A percentile compares a stretch with the other conserved stretches of the same genome.
Evolutionary conservation across 2,888 invertebrate genomes (phyloP).

Genomic region (Blastobasis adustella): DNA sequence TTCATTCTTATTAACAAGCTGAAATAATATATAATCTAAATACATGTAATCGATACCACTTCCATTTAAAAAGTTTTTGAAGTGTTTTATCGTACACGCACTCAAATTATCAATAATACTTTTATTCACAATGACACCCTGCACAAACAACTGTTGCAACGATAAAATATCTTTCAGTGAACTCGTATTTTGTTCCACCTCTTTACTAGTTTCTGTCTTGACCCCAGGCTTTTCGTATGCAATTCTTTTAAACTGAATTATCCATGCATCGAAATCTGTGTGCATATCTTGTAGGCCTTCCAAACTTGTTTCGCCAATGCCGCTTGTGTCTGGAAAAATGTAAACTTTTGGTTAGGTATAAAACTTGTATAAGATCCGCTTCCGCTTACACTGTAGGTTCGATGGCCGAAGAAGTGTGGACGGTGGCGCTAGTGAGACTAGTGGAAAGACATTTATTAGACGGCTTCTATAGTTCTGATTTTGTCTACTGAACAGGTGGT

Average conservation of each 20-base stretch:
- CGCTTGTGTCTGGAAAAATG: too few species aligned
- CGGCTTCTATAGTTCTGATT: too few species aligned
- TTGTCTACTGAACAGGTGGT: too few species aligned
- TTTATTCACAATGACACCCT: constrained; percentile 1
- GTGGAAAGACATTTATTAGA: too few species aligned
- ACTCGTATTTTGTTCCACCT: background rate
- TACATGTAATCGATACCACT: background rate
- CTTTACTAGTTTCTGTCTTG: background rate
- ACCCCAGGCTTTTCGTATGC: background rate
- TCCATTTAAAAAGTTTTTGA: constrained; percentile 1
- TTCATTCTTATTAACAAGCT: constrained; percentile 5
- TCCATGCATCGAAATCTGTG: constrained; percentile 12
- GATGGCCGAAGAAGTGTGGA: too few species aligned
- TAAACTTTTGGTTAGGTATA: too few species aligned
- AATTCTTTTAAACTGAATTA: constrained; percentile 6
- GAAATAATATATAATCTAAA: constrained; percentile 10
- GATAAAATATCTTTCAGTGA: background rate
- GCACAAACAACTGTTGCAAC: background rate
- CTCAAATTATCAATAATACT: background rate
- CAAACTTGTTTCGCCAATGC: background rate
- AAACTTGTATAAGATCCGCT: too few species aligned
- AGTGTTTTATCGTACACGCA: background rate
- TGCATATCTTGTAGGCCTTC: constrained; percentile 9
- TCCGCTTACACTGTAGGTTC: too few species aligned
- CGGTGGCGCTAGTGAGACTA: too few species aligned